phyloP scores from a whole-genome alignment of 1,140 invertebrate species.

The Helicoverpa zea region DNA sequence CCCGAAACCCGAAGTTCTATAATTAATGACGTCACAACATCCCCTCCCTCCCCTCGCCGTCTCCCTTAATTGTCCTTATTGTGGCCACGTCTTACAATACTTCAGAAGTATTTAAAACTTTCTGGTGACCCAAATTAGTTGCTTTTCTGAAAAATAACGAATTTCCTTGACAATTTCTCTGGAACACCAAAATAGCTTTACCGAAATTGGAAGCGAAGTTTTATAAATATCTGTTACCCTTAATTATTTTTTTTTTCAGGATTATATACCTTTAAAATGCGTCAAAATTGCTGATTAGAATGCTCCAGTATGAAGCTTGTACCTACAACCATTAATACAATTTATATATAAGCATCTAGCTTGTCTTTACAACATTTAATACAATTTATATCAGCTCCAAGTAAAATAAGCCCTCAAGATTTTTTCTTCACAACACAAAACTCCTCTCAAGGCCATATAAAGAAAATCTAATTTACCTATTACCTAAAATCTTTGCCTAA shows the following conservation, averaged over 20 bases:
- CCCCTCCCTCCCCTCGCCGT: background rate
- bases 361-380: too few species aligned
- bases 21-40: constrained; percentile 37
- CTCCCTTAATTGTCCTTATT: constrained; percentile 32
- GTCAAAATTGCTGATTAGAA: too few species aligned
- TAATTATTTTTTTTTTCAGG: too few species aligned
- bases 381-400: too few species aligned
- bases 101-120: constrained; percentile 26
- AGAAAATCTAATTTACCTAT: background rate
- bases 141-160: constrained; percentile 24
- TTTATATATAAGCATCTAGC: too few species aligned
- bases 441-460: background rate
- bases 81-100: constrained; percentile 21
- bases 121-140: constrained; percentile 1
- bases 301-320: too few species aligned
- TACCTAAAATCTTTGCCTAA: constrained; percentile 23
- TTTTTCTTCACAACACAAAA: background rate
- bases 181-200: constrained; percentile 11
- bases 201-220: background rate
- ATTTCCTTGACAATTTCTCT: constrained; percentile 3
- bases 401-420: too few species aligned
- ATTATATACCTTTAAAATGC: too few species aligned
- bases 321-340: too few species aligned
- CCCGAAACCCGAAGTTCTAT: background rate
- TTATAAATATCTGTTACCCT: too few species aligned